Evolutionary conservation across 2,113 vertebrate genomes (phyloP), one percentile per base, ranked within the genome.

Genomic region (Sinocyclocheilus maitianheensis): DNA sequence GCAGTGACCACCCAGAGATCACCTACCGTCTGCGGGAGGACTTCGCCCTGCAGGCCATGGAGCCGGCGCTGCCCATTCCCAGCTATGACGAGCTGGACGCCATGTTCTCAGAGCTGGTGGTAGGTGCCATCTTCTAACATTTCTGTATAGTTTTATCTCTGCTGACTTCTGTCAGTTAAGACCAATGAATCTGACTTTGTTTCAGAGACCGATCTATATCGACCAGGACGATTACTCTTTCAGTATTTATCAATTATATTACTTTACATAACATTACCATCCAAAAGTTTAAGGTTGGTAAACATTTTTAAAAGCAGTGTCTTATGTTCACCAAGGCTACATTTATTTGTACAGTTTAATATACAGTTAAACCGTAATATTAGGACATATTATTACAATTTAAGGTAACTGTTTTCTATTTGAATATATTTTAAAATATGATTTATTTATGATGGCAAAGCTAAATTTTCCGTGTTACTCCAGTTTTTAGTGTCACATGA

Each of bases 101-200:
- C 93, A 99, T 99, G 96, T 99, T 99, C 93, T 96, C 96, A 0
- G 98, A 99, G 92, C 93, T 99, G 87, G 97, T 99, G 96, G 98
- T 99, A 90, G 94, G 97, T 94, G 10, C 48, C 53, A 77, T 20
- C 76, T 43, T 72, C 11, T 0, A 72, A 43, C 37, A 40, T 72
- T 43, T 43, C 69, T 43, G 18, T 72, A 22, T 20, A 71, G 67
- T 71, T 67, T 30, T 67, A 9, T 37, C 16, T 4, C 30, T 20
- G 3, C 26, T 30, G 13, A 67, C 26, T 65, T 30, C 24, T 14
- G 63, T 65, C 24, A 14, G 24, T 14, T 12, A 65, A 30, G 12
- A 65, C 63, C 63, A 65, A 14, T 65, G 24, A 4, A 30, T 14
- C 24, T 30, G 24, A 67, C 24, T 30, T 67, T 14, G 5, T 67